These are phyloP conservation scores for Sminthurinus aureus DNA, from an alignment of 2,888 invertebrate genomes.

Conservation along the genomic window DNA sequence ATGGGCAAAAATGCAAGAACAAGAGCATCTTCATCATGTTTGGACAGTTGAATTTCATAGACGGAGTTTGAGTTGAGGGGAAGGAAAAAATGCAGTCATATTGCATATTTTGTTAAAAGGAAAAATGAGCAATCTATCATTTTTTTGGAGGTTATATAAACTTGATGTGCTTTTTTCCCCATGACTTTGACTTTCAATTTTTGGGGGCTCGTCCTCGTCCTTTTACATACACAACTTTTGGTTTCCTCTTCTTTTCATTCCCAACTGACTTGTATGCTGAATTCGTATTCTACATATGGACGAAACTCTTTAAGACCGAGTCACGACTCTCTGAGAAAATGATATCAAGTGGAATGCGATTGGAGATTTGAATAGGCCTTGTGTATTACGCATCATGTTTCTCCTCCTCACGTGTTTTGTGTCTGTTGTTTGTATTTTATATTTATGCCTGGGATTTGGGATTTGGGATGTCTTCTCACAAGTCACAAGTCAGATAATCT, in stretches of 20 bases:
- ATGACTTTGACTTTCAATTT: not conserved
- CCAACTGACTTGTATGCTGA: not conserved
- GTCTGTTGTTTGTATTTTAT: too few species aligned
- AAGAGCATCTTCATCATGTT: slow-evolving; percentile 40
- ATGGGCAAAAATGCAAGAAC: slow-evolving; percentile 14
- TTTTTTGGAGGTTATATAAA: slow-evolving; percentile 5
- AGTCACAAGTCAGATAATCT: too few species aligned
- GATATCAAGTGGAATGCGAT: not conserved
- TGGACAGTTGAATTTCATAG: slow-evolving; percentile 27
- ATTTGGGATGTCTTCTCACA: too few species aligned
- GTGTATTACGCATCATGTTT: too few species aligned
- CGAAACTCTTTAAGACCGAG: not conserved
- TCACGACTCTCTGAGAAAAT: slow-evolving; percentile 4
- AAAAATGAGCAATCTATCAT: slow-evolving; percentile 21
- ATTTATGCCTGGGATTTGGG: too few species aligned
- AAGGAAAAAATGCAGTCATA: not conserved
- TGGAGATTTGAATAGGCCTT: not conserved
- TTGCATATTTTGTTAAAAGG: not conserved
- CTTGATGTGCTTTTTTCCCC: not conserved
- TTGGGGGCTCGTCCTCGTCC: not conserved
- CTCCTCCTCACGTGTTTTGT: too few species aligned
- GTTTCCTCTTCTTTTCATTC: not conserved
- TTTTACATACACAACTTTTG: not conserved
- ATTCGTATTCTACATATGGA: not conserved
- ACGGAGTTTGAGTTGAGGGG: not conserved